Evolutionary conservation across 1,140 invertebrate genomes (phyloP).

Genomic region (Ptiloglossa arizonensis): DNA sequence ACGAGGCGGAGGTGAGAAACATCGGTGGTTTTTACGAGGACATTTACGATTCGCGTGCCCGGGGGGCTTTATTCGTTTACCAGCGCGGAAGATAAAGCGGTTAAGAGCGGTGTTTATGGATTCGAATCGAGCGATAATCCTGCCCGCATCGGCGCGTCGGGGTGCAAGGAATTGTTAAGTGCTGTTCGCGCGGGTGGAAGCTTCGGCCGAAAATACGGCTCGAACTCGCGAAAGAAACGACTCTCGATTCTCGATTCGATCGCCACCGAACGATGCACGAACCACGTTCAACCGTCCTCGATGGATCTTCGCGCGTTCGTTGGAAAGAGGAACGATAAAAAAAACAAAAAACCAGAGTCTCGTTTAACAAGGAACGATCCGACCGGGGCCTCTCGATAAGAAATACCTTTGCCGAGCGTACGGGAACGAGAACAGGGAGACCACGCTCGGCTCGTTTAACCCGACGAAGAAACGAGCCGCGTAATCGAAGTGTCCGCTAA

Average conservation of each 20-base stretch:
- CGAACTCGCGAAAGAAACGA: too few species aligned
- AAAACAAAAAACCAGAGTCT: too few species aligned
- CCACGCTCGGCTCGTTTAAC: neutral
- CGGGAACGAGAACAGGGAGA: neutral
- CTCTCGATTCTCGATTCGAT: too few species aligned
- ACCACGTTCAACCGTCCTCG: too few species aligned
- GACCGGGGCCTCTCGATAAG: neutral
- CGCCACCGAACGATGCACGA: too few species aligned
- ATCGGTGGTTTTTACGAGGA: constrained; percentile 29
- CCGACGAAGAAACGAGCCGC: constrained; percentile 29
- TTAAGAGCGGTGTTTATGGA: constrained; percentile 46
- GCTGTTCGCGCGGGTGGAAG: too few species aligned
- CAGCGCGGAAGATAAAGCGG: constrained; percentile 7
- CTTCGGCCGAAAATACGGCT: too few species aligned
- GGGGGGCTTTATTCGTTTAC: constrained; percentile 27
- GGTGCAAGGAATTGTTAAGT: neutral
- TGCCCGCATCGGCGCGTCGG: neutral
- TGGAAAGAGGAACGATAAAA: too few species aligned
- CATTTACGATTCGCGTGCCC: constrained; percentile 26
- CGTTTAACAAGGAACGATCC: too few species aligned
- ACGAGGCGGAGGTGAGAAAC: neutral
- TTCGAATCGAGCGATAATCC: constrained; percentile 34
- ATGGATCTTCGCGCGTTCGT: too few species aligned
- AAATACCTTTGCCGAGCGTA: neutral
- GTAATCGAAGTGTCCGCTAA: constrained; percentile 42